Evolutionary conservation across 1,140 invertebrate species (phyloP).

Genomic region (Platyscapa corneri): DNA sequence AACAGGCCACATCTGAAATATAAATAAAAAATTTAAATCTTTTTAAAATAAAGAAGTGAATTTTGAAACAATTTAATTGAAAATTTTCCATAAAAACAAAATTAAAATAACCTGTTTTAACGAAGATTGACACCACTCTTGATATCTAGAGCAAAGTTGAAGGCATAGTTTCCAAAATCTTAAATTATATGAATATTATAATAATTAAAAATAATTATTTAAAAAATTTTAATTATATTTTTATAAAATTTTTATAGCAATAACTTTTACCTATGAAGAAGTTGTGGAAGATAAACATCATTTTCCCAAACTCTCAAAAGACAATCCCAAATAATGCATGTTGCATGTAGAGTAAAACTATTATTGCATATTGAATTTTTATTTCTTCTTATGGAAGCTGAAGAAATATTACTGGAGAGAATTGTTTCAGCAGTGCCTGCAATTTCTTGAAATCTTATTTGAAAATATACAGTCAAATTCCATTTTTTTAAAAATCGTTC

Average conservation of each 20-base stretch:
- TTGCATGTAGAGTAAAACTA: constrained; percentile 75
- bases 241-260: too few relatives aligned
- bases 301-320: constrained; percentile 83
- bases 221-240: too few relatives aligned
- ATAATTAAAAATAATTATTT: too few relatives aligned
- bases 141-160: constrained; percentile 86
- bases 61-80: background rate
- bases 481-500: constrained; percentile 88
- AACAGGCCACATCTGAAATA: constrained; percentile 59
- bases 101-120: constrained; percentile 65
- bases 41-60: background rate
- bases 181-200: background rate
- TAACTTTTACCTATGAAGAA: constrained; percentile 77
- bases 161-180: constrained; percentile 92
- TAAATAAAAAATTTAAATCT: background rate
- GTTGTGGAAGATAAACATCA: constrained; percentile 82
- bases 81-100: background rate
- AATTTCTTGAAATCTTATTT: constrained; percentile 94
- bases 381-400: constrained; percentile 63
- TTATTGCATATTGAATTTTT: constrained; percentile 58
- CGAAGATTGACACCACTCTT: constrained; percentile 79
- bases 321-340: constrained; percentile 76
- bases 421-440: constrained; percentile 80
- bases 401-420: constrained; percentile 71
- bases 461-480: constrained; percentile 96